Conservation (phyloP, 2,113 vertebrate genomes). For the Corythornis vintsioides region DNA sequence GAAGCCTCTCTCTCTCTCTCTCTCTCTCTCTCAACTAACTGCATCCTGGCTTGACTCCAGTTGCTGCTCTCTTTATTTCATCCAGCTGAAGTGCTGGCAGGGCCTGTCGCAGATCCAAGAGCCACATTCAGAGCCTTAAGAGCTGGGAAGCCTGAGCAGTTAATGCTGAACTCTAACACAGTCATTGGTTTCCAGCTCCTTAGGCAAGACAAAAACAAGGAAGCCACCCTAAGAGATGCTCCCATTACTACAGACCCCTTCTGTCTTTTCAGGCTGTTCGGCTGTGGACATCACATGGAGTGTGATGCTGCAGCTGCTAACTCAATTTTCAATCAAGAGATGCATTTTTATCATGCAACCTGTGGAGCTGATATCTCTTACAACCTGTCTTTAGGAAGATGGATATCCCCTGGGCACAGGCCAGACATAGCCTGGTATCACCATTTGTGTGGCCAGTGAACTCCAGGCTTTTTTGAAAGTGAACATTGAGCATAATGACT, state of each 20-base stretch:
- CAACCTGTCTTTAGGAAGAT: not conserved
- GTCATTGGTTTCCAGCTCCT: not conserved
- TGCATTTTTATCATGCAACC: not conserved
- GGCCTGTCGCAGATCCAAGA: constrained; percentile 25
- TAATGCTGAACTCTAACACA: not conserved
- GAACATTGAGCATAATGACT: accelerated
- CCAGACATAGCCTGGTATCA: not conserved
- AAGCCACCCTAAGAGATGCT: not conserved
- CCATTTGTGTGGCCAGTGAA: not conserved
- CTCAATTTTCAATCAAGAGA: not conserved
- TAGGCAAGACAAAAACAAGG: not conserved
- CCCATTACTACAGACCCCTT: not conserved
- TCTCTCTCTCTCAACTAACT: not conserved
- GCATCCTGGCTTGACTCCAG: constrained; percentile 31
- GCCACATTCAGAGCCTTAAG: not conserved
- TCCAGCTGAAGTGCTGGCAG: constrained; percentile 21
- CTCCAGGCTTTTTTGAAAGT: not conserved
- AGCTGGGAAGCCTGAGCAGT: not conserved
- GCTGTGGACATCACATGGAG: not conserved
- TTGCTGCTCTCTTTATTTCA: constrained; percentile 39
- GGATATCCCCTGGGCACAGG: not conserved
- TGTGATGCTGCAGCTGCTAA: not conserved
- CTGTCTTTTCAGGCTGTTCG: not conserved
- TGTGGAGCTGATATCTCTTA: not conserved
- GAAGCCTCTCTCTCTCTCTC: not conserved